phyloP scores from a whole-genome alignment of 2,888 invertebrate genomes.

The Oligia strigilis region DNA sequence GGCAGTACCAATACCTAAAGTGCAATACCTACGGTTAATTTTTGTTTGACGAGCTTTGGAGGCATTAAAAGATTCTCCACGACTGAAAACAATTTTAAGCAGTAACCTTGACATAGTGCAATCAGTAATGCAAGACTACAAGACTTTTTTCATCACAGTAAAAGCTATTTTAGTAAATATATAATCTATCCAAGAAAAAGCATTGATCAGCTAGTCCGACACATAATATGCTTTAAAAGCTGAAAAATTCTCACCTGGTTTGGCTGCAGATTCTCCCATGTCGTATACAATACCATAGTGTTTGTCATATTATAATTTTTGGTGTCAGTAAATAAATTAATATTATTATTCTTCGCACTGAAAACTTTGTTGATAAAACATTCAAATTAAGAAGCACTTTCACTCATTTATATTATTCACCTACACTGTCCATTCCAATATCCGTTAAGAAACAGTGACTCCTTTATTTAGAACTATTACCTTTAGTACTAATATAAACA shows the following conservation, averaged over 20 bases:
- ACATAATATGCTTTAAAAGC: too few species aligned
- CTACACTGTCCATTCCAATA: background rate
- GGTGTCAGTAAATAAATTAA: background rate
- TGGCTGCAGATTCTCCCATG: background rate
- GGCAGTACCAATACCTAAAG: background rate
- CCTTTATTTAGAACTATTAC: background rate
- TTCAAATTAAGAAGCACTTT: background rate
- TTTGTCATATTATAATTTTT: background rate
- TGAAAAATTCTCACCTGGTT: background rate
- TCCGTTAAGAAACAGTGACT: background rate
- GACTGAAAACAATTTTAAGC: background rate
- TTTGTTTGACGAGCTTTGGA: background rate
- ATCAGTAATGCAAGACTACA: too few species aligned
- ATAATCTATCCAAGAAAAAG: background rate
- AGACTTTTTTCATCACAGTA: background rate
- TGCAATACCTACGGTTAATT: too few species aligned
- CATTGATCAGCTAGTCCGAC: background rate
- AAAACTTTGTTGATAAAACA: background rate
- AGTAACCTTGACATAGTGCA: too few species aligned
- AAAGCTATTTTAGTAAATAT: background rate
- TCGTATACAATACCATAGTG: background rate
- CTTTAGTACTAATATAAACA: background rate
- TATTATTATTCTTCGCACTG: too few species aligned
- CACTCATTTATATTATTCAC: background rate
- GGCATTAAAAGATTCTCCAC: background rate